Conservation (phyloP, 2,113 vertebrate genomes). For the Pangasianodon hypophthalmus region DNA sequence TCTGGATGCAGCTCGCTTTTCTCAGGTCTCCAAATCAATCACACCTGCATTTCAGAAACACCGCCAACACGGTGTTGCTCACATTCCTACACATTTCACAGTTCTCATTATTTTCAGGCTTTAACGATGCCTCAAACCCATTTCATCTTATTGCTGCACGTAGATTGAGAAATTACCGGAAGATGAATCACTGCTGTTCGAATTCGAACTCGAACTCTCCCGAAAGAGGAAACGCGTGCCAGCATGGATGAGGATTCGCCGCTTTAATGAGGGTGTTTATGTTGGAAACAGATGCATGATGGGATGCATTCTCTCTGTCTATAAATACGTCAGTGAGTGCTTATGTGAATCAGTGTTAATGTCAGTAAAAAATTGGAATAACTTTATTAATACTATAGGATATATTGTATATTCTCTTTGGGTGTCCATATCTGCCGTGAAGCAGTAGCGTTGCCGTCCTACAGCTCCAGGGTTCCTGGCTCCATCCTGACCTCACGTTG, state of each 20-base stretch:
- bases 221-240: conserved; percentile 7
- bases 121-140: background rate
- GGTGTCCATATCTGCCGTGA: background rate
- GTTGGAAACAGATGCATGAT: conserved; percentile 10
- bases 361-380: background rate
- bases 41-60: background rate
- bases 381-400: background rate
- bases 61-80: background rate
- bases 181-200: conserved; percentile 23
- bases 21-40: background rate
- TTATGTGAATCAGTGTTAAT: background rate
- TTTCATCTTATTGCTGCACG: conserved; percentile 9
- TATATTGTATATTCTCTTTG: too few species aligned
- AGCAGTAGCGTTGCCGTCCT: background rate
- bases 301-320: background rate
- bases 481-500: too few species aligned
- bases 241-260: background rate
- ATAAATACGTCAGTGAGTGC: background rate
- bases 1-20: background rate
- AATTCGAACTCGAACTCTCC: conserved; percentile 16
- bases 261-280: conserved; percentile 5
- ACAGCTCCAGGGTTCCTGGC: background rate
- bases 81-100: conserved; percentile 3
- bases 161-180: conserved; percentile 15
- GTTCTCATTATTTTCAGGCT: background rate